phyloP scores from a whole-genome alignment of 2,888 invertebrate genomes.

The Chirona hameri region DNA sequence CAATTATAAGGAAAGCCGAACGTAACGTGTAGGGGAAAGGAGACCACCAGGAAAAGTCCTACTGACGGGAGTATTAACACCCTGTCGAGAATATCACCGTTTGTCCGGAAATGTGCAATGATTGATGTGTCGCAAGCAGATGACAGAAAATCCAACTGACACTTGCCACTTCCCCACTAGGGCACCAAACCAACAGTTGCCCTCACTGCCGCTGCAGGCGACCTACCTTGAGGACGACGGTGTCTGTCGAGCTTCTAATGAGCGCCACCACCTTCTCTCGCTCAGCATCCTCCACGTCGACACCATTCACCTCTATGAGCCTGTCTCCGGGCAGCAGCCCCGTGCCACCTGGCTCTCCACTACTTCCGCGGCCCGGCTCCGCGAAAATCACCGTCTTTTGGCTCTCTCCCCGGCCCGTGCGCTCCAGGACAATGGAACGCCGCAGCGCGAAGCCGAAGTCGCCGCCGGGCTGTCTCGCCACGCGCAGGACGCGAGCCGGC shows the following conservation, averaged over 20 bases:
- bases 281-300: slow-evolving; percentile 75
- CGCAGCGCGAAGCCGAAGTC: slow-evolving; percentile 93
- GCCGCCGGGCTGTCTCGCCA: slow-evolving; percentile 56
- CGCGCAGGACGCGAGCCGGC: slow-evolving; percentile 63
- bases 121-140: too few species aligned
- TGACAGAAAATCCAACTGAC: too few species aligned
- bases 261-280: slow-evolving; percentile 91
- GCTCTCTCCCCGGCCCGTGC: slow-evolving; percentile 45
- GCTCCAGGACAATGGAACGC: slow-evolving; percentile 76
- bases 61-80: too few species aligned
- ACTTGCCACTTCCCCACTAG: too few species aligned
- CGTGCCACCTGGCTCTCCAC: slow-evolving; percentile 63
- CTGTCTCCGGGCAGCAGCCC: slow-evolving; percentile 92
- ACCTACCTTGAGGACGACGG: slow-evolving; percentile 75
- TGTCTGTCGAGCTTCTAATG: slow-evolving; percentile 78
- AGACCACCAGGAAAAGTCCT: too few species aligned
- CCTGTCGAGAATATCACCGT: too few species aligned
- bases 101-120: too few species aligned
- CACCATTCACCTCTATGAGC: slow-evolving; percentile 83
- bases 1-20: too few species aligned
- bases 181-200: too few species aligned
- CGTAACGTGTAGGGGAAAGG: too few species aligned
- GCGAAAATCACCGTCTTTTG: slow-evolving; percentile 71
- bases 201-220: neutral
- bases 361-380: slow-evolving; percentile 75